These are phyloP conservation scores for Notamacropus eugenii DNA, from an alignment of 2,797 vertebrate genomes.

Conservation along the genomic window DNA sequence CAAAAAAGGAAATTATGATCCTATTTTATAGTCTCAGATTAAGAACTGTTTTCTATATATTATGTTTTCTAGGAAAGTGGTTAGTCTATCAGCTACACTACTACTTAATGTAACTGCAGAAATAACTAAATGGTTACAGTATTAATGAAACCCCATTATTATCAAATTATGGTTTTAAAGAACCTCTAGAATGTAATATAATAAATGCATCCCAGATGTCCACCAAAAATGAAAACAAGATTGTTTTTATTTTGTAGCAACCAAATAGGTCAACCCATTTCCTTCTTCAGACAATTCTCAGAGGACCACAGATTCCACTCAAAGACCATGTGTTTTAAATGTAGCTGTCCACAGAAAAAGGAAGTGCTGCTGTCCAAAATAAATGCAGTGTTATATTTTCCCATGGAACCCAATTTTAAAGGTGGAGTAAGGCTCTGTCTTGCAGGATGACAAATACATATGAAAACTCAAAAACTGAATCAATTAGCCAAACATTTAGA, in stretches of 20 bases:
- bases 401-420: constrained; percentile 77
- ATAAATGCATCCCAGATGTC: constrained; percentile 88
- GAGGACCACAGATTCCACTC: constrained; percentile 76
- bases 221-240: constrained; percentile 81
- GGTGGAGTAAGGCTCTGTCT: constrained; percentile 8
- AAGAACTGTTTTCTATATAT: constrained; percentile 28
- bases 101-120: constrained; percentile 60
- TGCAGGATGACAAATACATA: constrained; percentile 68
- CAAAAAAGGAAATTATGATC: neutral
- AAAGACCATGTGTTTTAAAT: constrained; percentile 82
- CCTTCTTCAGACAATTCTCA: constrained; percentile 86
- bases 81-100: constrained; percentile 23
- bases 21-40: constrained; percentile 30
- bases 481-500: constrained; percentile 63
- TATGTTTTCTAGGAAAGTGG: constrained; percentile 44
- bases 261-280: constrained; percentile 88
- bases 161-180: constrained; percentile 81
- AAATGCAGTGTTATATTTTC: constrained; percentile 77
- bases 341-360: constrained; percentile 81
- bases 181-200: constrained; percentile 83
- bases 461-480: constrained; percentile 59
- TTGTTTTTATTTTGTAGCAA: constrained; percentile 89
- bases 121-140: constrained; percentile 40
- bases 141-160: constrained; percentile 74
- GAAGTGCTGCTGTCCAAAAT: constrained; percentile 83